Evolutionary conservation across 2,113 vertebrate species (phyloP).

Genomic region (Hypomesus transpacificus): DNA sequence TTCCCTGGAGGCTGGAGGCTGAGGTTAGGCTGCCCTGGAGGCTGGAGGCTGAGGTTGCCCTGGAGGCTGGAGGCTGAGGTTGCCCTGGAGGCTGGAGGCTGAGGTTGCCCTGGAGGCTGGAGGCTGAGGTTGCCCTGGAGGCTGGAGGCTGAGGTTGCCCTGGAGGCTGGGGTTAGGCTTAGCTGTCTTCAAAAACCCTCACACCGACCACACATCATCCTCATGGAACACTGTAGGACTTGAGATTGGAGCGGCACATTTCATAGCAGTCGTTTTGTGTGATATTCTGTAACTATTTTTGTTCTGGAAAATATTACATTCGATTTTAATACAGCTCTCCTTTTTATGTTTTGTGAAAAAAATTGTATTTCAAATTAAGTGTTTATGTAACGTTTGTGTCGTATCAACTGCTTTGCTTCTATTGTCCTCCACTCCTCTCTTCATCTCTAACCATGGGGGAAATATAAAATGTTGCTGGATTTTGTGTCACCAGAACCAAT

Average conservation of each 20-base stretch:
- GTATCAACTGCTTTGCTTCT: background rate
- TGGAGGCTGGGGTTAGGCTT: constrained; percentile 1
- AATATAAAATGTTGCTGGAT: background rate
- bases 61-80: constrained; percentile 3
- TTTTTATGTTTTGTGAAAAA: background rate
- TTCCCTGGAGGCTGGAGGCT: no score
- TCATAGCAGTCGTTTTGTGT: no score
- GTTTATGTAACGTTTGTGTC: background rate
- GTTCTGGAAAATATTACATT: background rate
- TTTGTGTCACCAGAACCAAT: background rate
- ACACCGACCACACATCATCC: no score
- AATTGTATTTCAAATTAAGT: background rate
- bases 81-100: no score
- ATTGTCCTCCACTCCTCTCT: no score
- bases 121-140: constrained; percentile 13
- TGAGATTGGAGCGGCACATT: no score
- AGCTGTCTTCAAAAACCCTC: no score
- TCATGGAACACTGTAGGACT: no score
- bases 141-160: constrained; percentile 13
- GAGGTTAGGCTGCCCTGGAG: no score
- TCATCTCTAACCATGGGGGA: background rate
- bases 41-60: constrained; percentile 3
- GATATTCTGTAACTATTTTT: no score
- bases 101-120: no score
- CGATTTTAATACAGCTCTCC: background rate